Evolutionary conservation across 2,113 vertebrate genomes (phyloP), one percentile per base, ranked within the genome.

Genomic region (Camelus dromedarius): DNA sequence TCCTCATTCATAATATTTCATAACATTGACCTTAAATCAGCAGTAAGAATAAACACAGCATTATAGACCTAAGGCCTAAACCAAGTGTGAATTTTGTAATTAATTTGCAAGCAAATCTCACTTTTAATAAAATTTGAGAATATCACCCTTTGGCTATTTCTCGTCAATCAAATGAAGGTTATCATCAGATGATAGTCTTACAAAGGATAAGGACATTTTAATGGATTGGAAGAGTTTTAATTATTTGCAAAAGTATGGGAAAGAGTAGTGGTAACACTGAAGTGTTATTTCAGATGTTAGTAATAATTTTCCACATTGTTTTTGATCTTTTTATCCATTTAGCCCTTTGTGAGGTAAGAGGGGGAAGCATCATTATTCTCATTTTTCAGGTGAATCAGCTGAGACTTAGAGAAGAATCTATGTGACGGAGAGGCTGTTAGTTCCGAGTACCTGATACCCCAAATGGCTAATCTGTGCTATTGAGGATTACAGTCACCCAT

Each of bases 91-190:
- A 64, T 83, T 90, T 92, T 91, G 35, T 91, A 67, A 96, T 95
- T 95, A 95, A 91, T 91, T 96, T 96, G 12, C 38, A 86, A 93
- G 66, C 54, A 96, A 91, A 89, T 93, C 94, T 11, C 64, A 86
- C 70, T 86, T 93, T 88, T 89, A 96, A 97, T 91, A 86, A 96
- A 81, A 96, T 88, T 72, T 79, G 28, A 89, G 94, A 96, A 35
- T 89, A 86, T 64, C 89, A 94, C 84, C 42, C 50, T 46, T 24
- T 32, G 12, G 30, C 88, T 94, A 6, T 95, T 95, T 50, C 69
- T 81, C 62, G 32, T 95, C 66, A 42, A 30, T 93, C 83, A 88
- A 28, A 64, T 70, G 50, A 84, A 82, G 18, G 24, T 67, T 96
- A 26, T 70, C 56, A 42, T 91, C 18, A 69, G 38, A 67, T 62